Evolutionary conservation across 2,888 invertebrate species (phyloP).

Genomic region (Philereme vetulata): DNA sequence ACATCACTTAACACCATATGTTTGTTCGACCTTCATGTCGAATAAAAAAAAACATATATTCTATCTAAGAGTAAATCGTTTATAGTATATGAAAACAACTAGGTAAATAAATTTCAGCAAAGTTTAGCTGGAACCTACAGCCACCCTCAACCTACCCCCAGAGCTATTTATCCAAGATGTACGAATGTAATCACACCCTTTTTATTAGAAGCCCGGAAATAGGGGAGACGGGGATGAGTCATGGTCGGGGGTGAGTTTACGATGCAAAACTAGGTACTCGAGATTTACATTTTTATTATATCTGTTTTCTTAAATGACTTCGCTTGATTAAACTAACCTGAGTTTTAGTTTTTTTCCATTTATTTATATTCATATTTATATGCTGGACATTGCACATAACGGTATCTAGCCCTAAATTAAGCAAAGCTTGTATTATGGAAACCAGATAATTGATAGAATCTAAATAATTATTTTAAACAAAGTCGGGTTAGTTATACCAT

Average conservation of each 20-base stretch:
- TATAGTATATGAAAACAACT: neutral
- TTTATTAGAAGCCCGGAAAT: slow-evolving; percentile 26
- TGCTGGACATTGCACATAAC: too few species aligned
- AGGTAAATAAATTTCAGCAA: slow-evolving; percentile 2
- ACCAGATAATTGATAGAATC: too few species aligned
- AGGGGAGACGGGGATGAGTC: slow-evolving; percentile 28
- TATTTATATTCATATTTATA: neutral
- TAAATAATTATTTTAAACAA: too few species aligned
- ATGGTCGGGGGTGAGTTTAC: slow-evolving; percentile 29
- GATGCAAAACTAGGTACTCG: slow-evolving; percentile 29
- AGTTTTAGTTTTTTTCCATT: neutral
- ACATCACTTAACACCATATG: too few species aligned
- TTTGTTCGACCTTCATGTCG: too few species aligned
- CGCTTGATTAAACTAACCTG: slow-evolving; percentile 17
- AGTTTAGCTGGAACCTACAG: neutral
- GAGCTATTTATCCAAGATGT: slow-evolving; percentile 19
- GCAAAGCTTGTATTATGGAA: too few species aligned
- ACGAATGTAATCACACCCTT: slow-evolving; percentile 25
- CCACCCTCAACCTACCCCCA: slow-evolving; percentile 2
- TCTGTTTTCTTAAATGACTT: slow-evolving; percentile 22
- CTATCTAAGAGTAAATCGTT: too few species aligned
- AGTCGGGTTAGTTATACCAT: too few species aligned
- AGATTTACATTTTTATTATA: slow-evolving; percentile 38
- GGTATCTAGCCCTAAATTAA: too few species aligned
- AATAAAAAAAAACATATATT: too few species aligned